Conservation (phyloP, 92 coral and sea anemone genomes). For the Umimayanthus kanabou region DNA sequence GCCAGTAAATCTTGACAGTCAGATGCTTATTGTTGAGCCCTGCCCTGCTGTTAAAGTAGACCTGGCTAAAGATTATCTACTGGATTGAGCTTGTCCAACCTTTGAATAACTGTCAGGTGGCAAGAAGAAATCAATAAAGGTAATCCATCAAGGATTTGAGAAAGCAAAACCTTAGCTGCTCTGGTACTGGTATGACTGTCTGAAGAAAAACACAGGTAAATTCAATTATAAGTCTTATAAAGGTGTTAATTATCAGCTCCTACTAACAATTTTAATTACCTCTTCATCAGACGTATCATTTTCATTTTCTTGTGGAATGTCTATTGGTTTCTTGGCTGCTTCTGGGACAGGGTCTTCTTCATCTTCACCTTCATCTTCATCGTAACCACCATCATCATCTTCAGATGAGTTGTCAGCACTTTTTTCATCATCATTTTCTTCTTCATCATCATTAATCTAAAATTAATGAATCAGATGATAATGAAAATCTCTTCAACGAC, state of each 20-base stretch:
- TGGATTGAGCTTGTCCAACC: too few relatives aligned
- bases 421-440: not conserved
- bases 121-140: too few relatives aligned
- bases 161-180: too few relatives aligned
- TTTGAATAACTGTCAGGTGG: too few relatives aligned
- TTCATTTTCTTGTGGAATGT: constrained; percentile 40
- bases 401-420: constrained; percentile 48
- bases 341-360: not conserved
- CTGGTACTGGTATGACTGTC: not conserved
- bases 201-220: not conserved
- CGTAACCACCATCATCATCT: constrained; percentile 22
- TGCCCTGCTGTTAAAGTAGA: too few relatives aligned
- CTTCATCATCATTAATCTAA: constrained; percentile 43
- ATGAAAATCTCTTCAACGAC: too few relatives aligned
- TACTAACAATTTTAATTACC: constrained; percentile 18
- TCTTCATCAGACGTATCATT: constrained; percentile 76
- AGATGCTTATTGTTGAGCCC: too few relatives aligned
- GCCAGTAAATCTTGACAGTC: too few relatives aligned
- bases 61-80: too few relatives aligned
- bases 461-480: not conserved
- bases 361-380: constrained; percentile 30
- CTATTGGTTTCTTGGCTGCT: constrained; percentile 4
- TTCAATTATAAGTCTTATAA: too few relatives aligned
- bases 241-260: not conserved
- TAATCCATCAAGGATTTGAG: too few relatives aligned